Base-by-base conservation (phyloP, 2,113 vertebrate species). In the Chaetodon trifascialis region DNA sequence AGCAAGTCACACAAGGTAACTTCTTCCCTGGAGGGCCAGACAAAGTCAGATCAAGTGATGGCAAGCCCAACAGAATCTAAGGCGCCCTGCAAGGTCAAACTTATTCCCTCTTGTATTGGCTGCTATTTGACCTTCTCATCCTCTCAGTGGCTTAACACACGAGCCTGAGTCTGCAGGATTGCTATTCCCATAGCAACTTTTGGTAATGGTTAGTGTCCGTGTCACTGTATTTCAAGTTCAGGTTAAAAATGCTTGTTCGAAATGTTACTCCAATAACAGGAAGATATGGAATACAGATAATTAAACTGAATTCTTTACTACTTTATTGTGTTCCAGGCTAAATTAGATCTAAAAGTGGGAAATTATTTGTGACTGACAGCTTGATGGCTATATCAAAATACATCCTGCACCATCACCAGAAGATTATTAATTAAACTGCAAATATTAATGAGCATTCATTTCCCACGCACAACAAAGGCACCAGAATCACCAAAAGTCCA, bases 11-110 rank as follows among this genome's bases (percentile, higher is more conserved):
- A 23, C 76, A 51, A 36, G 7, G 68, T 68, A 64, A 73, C 36
- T 44, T 7, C 19, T 36, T 1, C 84, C 88, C 51, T 4, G 30
- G 66, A 82, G 87, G 60, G 3, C n/a, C 36, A 82, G 42, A 73
- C 49, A 15, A 70, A 42, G 44, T 83, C 71, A 60, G 1, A 38
- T 92, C 84, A 90, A 87, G 91, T 88, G 59, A 80, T 73, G 71
- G 36, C 88, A 92, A 74, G 91, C 76, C 88, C 74, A 52, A 16
- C 1, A 40, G 34, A 74, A 64, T 75, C 3, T 3, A 38, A 58
- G 5, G 23, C 4, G 3, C 15, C 11, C 38, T 66, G 9, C 2
- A 23, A 47, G 42, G 40, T 76, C 56, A 86, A 21, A 19, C n/a
- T 69, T n/a, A 23, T 7, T 23, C 56, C 8, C 30, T 23, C n/a